Evolutionary conservation across 2,113 vertebrate species (phyloP), one percentile per base, ranked within the genome.

Genomic region (Corvus hawaiiensis): DNA sequence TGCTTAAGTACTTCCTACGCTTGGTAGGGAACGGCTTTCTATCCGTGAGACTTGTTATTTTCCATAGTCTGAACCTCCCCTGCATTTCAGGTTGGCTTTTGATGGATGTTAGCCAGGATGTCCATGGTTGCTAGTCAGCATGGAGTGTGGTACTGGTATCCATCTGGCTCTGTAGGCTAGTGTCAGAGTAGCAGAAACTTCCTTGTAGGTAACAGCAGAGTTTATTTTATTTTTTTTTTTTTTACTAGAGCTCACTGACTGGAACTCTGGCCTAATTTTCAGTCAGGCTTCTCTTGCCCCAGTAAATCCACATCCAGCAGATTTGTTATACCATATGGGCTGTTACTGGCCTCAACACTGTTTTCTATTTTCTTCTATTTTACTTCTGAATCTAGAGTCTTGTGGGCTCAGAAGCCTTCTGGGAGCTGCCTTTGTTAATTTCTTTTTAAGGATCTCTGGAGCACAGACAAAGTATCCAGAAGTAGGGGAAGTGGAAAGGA

Each of bases 41-140:
- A 0, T 72, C 33, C 27, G 23, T 49, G 48, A 28, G 39, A 44
- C n/a, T 62, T 66, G 7, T 16, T 72, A 6, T 74, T 91, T 92
- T 83, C 32, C 17, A 0, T 46, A 44, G 24, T 37, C 43, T 78
- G 43, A 58, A 74, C 23, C 94, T 84, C 10, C 27, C 5, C 2
- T 81, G 30, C 12, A 5, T 81, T 89, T 77, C 55, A 39, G 9
- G 13, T 59, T 79, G 41, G 7, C 11, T 61, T 93, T 69, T 83
- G 22, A 26, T 62, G 23, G 19, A 15, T 69, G 30, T 28, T 75
- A 84, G 62, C 52, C 22, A 26, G 69, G 20, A 30, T 63, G 30
- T 39, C 4, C 1, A 0, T 77, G 48, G 7, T 52, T 82, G 44
- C 16, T 63, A 8, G 44, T 63, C 23, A 30, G 48, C 1, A 1